These are phyloP conservation scores for Diadophis punctatus DNA, from an alignment of 2,113 vertebrate species.

Conservation along the genomic window DNA sequence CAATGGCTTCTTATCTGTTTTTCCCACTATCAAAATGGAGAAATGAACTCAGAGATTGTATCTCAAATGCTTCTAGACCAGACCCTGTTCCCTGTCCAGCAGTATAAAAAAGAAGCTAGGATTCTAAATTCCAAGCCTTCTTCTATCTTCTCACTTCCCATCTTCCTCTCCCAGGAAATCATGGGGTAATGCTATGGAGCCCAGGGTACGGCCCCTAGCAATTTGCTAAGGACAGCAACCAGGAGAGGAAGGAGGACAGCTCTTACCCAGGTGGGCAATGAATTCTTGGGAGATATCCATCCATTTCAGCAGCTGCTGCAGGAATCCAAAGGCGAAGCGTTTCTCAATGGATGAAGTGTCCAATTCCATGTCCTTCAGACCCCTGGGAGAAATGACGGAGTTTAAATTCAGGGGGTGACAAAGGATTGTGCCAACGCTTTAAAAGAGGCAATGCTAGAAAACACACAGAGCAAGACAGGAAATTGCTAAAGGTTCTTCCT, in stretches of 20 bases:
- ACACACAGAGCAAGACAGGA: too few relatives aligned
- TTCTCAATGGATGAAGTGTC: constrained; percentile 95
- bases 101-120: too few relatives aligned
- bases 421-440: neutral
- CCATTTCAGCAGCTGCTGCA: constrained; percentile 89
- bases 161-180: neutral
- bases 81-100: neutral
- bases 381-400: constrained; percentile 62
- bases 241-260: neutral
- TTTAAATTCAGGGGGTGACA: neutral
- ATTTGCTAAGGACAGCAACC: neutral
- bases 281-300: constrained; percentile 96
- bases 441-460: neutral
- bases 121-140: neutral
- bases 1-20: too few relatives aligned
- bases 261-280: constrained; percentile 86
- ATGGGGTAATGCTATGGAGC: too few relatives aligned
- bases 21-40: neutral
- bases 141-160: too few relatives aligned
- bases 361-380: constrained; percentile 92
- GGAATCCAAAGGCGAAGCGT: constrained; percentile 91
- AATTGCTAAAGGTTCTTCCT: neutral
- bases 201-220: too few relatives aligned
- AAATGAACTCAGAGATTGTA: neutral
- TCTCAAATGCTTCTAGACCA: neutral